These are phyloP conservation scores for Yponomeuta sedellus DNA, from an alignment of 2,888 invertebrate genomes.

Conservation along the genomic window DNA sequence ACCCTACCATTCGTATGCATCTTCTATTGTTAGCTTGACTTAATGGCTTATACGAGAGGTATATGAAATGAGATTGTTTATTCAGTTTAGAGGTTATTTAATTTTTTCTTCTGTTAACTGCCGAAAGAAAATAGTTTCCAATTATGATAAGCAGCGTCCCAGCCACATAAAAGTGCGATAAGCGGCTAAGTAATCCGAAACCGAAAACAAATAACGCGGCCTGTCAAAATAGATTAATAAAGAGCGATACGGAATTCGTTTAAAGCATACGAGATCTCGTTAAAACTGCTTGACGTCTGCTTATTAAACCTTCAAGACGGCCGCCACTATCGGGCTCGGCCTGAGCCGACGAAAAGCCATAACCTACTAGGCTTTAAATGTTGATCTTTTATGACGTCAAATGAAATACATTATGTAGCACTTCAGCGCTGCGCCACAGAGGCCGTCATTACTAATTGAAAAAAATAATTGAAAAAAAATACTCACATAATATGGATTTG, in stretches of 20 bases:
- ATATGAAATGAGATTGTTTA: not conserved
- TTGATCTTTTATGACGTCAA: too few species aligned
- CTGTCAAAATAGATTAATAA: conserved; percentile 38
- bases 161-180: not conserved
- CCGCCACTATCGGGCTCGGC: conserved; percentile 2
- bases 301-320: conserved; percentile 48
- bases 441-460: too few species aligned
- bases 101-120: too few species aligned
- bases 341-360: not conserved
- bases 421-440: too few species aligned
- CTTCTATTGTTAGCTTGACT: not conserved
- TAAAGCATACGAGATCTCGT: conserved; percentile 19
- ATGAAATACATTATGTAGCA: too few species aligned
- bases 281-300: conserved; percentile 36
- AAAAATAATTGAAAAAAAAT: too few species aligned
- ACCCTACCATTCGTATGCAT: not conserved
- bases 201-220: conserved; percentile 12
- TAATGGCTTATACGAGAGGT: not conserved
- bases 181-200: not conserved
- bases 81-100: too few species aligned
- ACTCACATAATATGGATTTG: too few species aligned
- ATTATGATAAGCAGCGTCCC: not conserved
- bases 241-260: conserved; percentile 31
- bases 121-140: not conserved
- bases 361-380: not conserved